Percentiles rank a stretch among this genome's conserved stretches.
phyloP scores from a whole-genome alignment of 2,888 invertebrate genomes.

The Pterobdella sp. region DNA sequence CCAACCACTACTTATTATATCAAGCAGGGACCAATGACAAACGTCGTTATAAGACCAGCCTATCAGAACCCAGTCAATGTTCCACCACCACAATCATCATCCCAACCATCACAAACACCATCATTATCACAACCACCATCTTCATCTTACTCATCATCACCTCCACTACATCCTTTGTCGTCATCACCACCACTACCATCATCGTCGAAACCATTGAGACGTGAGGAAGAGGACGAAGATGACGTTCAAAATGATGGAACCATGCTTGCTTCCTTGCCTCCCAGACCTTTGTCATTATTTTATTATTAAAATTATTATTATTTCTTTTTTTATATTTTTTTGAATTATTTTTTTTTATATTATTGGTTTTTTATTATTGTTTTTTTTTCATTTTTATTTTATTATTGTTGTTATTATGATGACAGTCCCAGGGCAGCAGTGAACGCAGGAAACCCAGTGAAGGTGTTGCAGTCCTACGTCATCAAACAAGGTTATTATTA shows the following conservation, averaged over 20 bases:
- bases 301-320: neutral
- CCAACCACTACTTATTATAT: no score
- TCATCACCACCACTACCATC: constrained; percentile 11
- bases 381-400: neutral
- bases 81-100: constrained; percentile 32
- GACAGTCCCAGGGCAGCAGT: constrained; percentile 20
- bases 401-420: neutral
- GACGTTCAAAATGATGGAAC: constrained; percentile 72
- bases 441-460: constrained; percentile 41
- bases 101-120: neutral
- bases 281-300: constrained; percentile 56
- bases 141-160: neutral
- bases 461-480: constrained; percentile 49
- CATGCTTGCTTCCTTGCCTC: constrained; percentile 77
- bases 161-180: neutral
- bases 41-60: constrained; percentile 27
- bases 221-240: constrained; percentile 37
- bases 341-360: no score
- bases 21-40: constrained; percentile 20
- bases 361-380: neutral
- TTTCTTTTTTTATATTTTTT: neutral
- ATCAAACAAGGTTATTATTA: constrained; percentile 46
- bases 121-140: neutral
- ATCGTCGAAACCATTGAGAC: constrained; percentile 16
- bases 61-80: constrained; percentile 31